These are phyloP conservation scores for Gibbula magus DNA, from an alignment of 2,888 invertebrate species.

Conservation along the genomic window DNA sequence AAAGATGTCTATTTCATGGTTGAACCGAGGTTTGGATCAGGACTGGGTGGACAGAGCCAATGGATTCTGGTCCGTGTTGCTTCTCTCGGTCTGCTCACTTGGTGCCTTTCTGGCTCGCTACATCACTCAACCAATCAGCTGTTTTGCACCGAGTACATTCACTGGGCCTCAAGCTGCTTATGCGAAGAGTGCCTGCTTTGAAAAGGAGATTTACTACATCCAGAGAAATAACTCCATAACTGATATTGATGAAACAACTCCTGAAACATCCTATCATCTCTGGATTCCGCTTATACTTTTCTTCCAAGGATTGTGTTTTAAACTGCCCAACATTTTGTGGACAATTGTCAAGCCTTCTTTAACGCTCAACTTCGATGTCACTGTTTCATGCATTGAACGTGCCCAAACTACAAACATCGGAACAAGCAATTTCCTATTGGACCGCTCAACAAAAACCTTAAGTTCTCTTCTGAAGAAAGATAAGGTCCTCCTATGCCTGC, in stretches of 20 bases:
- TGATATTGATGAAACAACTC: background rate
- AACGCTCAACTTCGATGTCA: background rate
- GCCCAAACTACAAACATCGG: background rate
- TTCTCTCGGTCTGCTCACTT: background rate
- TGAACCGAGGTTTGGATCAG: background rate
- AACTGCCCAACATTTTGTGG: background rate
- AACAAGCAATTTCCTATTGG: background rate
- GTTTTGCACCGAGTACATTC: background rate
- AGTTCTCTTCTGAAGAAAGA: background rate
- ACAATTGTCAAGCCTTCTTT: background rate
- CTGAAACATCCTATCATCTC: background rate
- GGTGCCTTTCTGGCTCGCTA: background rate
- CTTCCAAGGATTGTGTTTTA: background rate
- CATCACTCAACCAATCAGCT: background rate
- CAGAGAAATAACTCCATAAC: background rate
- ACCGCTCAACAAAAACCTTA: background rate
- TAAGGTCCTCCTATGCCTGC: background rate
- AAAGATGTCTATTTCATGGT: background rate
- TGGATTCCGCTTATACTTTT: conserved; percentile 1
- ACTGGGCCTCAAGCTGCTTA: background rate
- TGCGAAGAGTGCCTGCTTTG: background rate
- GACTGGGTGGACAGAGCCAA: background rate
- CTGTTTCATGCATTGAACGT: background rate
- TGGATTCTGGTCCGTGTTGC: background rate
- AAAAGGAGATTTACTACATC: background rate